Conservation (phyloP, 2,888 invertebrate species). For the Microchrysa polita region DNA sequence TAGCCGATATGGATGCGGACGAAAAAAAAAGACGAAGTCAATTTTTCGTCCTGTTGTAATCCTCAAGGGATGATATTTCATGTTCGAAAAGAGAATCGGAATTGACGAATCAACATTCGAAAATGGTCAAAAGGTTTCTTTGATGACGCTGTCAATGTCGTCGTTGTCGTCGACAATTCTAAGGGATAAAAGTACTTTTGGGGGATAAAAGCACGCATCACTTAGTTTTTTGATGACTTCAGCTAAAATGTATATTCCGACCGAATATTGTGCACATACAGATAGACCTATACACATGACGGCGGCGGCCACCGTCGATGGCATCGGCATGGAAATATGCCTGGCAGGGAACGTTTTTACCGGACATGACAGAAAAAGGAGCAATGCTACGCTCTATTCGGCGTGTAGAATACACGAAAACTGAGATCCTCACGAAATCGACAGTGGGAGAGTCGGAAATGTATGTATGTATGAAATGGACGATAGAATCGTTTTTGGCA, state of each 20-base stretch:
- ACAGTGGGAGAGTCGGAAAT: neutral
- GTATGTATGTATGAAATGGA: neutral
- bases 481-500: conserved; percentile 1
- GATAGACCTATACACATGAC: neutral
- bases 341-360: no score
- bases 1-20: neutral
- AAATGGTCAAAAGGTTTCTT: conserved; percentile 29
- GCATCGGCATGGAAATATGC: neutral
- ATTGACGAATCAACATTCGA: conserved; percentile 36
- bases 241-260: conserved; percentile 27
- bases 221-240: conserved; percentile 41
- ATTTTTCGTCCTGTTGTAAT: neutral
- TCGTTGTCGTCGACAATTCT: neutral
- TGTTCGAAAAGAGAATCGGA: conserved; percentile 30
- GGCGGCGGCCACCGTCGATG: neutral
- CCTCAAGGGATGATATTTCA: conserved; percentile 33
- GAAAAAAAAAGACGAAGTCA: neutral
- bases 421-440: neutral
- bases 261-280: neutral
- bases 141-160: conserved; percentile 4
- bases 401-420: neutral
- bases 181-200: conserved; percentile 26
- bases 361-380: no score
- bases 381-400: no score
- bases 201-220: conserved; percentile 29